phyloP scores from a whole-genome alignment of 2,113 vertebrate genomes.

The Hyperopisus bebe region DNA sequence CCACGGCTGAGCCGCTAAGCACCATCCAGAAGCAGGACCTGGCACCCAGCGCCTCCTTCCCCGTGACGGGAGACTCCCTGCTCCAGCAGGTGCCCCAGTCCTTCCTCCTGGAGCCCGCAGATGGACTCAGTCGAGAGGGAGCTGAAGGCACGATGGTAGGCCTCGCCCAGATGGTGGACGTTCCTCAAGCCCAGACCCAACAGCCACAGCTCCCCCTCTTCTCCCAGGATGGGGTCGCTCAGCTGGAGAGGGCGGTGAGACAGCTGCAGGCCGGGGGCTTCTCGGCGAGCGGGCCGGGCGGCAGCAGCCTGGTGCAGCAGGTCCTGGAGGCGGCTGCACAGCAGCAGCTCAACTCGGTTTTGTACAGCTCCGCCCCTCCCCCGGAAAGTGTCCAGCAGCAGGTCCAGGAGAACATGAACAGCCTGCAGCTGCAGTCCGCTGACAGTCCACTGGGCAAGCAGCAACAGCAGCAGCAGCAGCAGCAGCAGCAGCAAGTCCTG shows the following conservation, averaged over 20 bases:
- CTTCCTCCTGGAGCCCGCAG: slow-evolving; percentile 65
- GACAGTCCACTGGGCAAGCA: slow-evolving; percentile 72
- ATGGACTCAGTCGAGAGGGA: slow-evolving; percentile 67
- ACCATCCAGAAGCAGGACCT: slow-evolving; percentile 86
- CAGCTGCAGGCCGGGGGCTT: slow-evolving; percentile 84
- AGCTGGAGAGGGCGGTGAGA: slow-evolving; percentile 87
- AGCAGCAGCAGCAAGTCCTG: slow-evolving; percentile 72
- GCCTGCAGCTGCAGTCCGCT: slow-evolving; percentile 66
- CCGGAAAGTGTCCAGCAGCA: slow-evolving; percentile 64
- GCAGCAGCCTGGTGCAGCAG: slow-evolving; percentile 52
- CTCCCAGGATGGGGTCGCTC: slow-evolving; percentile 76
- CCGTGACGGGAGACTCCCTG: slow-evolving; percentile 70
- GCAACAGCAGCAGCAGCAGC: slow-evolving; percentile 78
- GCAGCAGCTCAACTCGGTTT: slow-evolving; percentile 63
- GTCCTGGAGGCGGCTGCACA: slow-evolving; percentile 61
- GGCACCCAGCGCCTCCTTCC: slow-evolving; percentile 64
- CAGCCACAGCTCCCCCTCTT: slow-evolving; percentile 74
- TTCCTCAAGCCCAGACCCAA: slow-evolving; percentile 74
- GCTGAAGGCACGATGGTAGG: slow-evolving; percentile 42
- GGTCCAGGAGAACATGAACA: slow-evolving; percentile 72
- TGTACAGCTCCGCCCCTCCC: slow-evolving; percentile 57
- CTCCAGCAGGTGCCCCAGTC: slow-evolving; percentile 75
- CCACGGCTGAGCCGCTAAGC: slow-evolving; percentile 67
- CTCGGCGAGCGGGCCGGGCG: slow-evolving; percentile 50
- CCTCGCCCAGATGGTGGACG: slow-evolving; percentile 59